Conservation (phyloP, 2,113 vertebrate genomes). For the Ictidomys tridecemlineatus region DNA sequence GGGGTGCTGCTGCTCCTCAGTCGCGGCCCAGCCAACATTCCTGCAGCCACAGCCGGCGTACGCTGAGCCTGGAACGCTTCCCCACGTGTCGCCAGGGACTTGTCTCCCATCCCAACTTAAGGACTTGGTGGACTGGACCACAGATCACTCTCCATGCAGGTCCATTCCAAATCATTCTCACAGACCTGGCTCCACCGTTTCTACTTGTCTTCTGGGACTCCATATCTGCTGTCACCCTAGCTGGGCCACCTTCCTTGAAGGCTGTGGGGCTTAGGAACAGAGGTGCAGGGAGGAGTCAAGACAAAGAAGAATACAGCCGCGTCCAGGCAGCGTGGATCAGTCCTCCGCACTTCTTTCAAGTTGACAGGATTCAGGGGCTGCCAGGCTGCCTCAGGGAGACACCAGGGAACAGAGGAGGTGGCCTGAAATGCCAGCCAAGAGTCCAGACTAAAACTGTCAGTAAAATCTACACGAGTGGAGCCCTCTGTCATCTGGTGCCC, state of each 20-base stretch:
- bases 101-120: not conserved
- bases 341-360: not conserved
- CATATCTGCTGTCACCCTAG: not conserved
- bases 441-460: not conserved
- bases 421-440: not conserved
- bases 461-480: not conserved
- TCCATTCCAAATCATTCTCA: not conserved
- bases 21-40: no score
- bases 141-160: not conserved
- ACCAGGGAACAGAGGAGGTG: accelerated
- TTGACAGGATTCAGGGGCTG: not conserved
- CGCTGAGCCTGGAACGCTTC: not conserved
- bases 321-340: not conserved
- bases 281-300: not conserved
- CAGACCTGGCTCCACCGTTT: not conserved
- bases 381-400: not conserved
- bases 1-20: not conserved
- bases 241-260: not conserved
- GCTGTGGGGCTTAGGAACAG: accelerated
- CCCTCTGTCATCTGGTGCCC: not conserved
- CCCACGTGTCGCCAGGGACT: not conserved
- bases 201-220: not conserved
- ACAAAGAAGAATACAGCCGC: accelerated
- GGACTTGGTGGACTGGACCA: not conserved
- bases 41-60: not conserved